Conservation (phyloP, 2,797 vertebrate species). For the Coregonus suidteri region DNA sequence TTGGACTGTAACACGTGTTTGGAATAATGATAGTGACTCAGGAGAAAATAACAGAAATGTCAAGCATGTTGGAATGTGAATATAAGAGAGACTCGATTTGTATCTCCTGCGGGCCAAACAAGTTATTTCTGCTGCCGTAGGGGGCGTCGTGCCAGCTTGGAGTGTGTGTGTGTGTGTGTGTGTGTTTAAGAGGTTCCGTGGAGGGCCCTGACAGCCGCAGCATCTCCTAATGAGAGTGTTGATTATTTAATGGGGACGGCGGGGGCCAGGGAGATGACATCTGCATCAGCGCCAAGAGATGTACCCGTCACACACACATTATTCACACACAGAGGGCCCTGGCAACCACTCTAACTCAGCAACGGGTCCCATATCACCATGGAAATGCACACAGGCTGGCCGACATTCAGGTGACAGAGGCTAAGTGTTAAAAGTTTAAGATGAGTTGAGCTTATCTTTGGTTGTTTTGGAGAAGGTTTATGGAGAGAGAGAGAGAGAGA, state of each 20-base stretch:
- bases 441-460: constrained; percentile 9
- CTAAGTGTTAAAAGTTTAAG: background rate
- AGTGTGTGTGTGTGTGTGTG: constrained; percentile 8
- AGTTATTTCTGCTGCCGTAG: constrained; percentile 27
- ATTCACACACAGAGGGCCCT: background rate
- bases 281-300: constrained; percentile 17
- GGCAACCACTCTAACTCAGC: background rate
- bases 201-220: background rate
- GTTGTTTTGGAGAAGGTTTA: constrained; percentile 4
- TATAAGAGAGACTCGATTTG: constrained; percentile 25
- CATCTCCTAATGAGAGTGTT: constrained; percentile 14
- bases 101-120: constrained; percentile 22
- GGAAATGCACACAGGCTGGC: constrained; percentile 12
- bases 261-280: constrained; percentile 26
- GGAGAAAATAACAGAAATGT: constrained; percentile 36
- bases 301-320: background rate
- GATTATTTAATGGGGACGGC: constrained; percentile 30
- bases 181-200: background rate
- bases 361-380: constrained; percentile 20
- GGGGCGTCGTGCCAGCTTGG: constrained; percentile 36
- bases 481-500: constrained; percentile 24
- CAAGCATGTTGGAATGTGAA: constrained; percentile 40
- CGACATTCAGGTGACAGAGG: background rate
- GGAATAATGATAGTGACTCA: constrained; percentile 45
- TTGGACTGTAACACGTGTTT: constrained; percentile 48